Evolutionary conservation across 2,888 invertebrate genomes (phyloP), one percentile per base, ranked within the genome.

Genomic region (Amiota minor): DNA sequence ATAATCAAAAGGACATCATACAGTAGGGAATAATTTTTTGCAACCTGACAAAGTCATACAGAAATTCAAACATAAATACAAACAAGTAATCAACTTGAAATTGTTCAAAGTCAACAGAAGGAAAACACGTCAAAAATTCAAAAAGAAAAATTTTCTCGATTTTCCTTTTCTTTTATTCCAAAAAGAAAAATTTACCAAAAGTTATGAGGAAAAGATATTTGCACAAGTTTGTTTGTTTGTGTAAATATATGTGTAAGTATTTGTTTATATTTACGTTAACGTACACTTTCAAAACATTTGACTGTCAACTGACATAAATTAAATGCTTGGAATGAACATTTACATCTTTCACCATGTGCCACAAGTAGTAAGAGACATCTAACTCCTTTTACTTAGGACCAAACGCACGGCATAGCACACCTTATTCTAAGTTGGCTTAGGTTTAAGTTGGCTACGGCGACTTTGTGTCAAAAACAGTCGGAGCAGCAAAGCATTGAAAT

Each of bases 291-390:
- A 9, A 59, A 59, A 59, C 20, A 59, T 59, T 59, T 59, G 59
- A 18, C 20, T 18, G 59, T 59, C 59, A 20, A 59, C 35, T 35
- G 35, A 20, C 59, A 59, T 59, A 59, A 59, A 59, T 59, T 59
- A 59, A 59, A 59, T 59, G 20, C 59, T 20, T 59, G 20, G 20
- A 59, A 59, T 59, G 59, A 20, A 59, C 59, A 20, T 59, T 20
- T 53, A 16, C 59, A 59, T 20, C 18, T 59, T 59, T 59, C 20
- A 20, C 59, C 59, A 59, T 20, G 20, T 59, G 20, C 23, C 20
- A 16, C 18, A 59, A 53, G 59, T 18, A 59, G 59, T 59, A 50
- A n/a, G n/a, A 50, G 20, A 12, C 23, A 16, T 20, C 59, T 11
- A 16, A 14, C 59, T 16, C n/a, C 59, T 11, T 18, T 11, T 20